Conservation (phyloP, 2,888 invertebrate genomes). For the Drosophila leonis region DNA sequence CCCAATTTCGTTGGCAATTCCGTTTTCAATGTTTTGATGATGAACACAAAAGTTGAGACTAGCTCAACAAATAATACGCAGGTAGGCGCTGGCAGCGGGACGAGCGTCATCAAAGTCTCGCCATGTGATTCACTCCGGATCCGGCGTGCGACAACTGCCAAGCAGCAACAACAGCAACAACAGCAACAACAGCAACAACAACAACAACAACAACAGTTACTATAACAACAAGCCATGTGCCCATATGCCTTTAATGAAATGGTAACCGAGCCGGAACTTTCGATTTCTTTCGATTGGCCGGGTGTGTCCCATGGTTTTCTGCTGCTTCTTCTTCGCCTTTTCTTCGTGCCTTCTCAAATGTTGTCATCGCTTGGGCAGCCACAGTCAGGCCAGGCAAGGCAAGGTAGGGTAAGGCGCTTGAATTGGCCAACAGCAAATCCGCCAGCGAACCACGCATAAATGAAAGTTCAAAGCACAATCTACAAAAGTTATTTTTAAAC, state of each 20-base stretch:
- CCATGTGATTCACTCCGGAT: conserved; percentile 70
- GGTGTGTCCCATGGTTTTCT: conserved; percentile 51
- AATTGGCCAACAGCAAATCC: conserved; percentile 42
- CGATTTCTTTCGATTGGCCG: conserved; percentile 75
- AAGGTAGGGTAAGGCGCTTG: conserved; percentile 29
- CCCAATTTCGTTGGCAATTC: conserved; percentile 61
- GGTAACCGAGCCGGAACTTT: conserved; percentile 76
- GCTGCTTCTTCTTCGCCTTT: not conserved
- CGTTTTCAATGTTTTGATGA: conserved; percentile 40
- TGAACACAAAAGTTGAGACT: conserved; percentile 28
- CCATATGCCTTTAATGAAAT: conserved; percentile 66
- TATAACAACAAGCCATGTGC: conserved; percentile 32
- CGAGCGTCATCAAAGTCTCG: conserved; percentile 51
- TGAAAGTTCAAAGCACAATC: conserved; percentile 53
- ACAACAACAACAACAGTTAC: conserved; percentile 11
- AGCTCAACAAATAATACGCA: conserved; percentile 35
- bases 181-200: too few species aligned
- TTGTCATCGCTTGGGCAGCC: conserved; percentile 72
- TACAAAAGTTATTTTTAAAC: conserved; percentile 33
- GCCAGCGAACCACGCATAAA: conserved; percentile 38
- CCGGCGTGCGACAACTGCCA: conserved; percentile 39
- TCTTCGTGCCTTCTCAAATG: conserved; percentile 44
- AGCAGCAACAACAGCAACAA: conserved; percentile 9
- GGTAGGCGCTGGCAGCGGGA: conserved; percentile 45
- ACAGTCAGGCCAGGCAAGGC: conserved; percentile 34